Evolutionary conservation across 2,113 vertebrate genomes (phyloP).

Genomic region (Mohoua ochrocephala): DNA sequence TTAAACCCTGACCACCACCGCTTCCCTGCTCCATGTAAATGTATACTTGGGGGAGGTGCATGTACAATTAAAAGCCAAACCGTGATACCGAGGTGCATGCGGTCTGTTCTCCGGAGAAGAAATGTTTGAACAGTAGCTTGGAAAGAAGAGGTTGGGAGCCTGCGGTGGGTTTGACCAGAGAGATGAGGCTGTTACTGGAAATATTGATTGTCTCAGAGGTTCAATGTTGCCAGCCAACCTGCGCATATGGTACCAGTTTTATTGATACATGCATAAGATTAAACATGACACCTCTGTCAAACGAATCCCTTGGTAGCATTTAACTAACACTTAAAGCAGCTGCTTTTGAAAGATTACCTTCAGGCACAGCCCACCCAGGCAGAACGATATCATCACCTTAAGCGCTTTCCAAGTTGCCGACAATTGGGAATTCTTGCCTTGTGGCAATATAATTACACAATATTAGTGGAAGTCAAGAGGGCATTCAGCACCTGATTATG

Average conservation of each 20-base stretch:
- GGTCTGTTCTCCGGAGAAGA: neutral
- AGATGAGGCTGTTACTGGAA: conserved; percentile 68
- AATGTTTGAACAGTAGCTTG: neutral
- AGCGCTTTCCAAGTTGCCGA: conserved; percentile 61
- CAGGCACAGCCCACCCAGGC: conserved; percentile 78
- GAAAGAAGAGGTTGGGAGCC: neutral
- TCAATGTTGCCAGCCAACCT: conserved; percentile 59
- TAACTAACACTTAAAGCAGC: conserved; percentile 77
- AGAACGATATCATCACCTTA: conserved; percentile 78
- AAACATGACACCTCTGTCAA: conserved; percentile 83
- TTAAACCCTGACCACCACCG: neutral
- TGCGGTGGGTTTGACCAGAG: neutral
- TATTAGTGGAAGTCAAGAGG: conserved; percentile 42
- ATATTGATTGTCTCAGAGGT: conserved; percentile 60
- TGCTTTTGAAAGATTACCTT: conserved; percentile 81
- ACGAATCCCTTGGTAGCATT: conserved; percentile 67
- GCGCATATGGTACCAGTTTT: conserved; percentile 68
- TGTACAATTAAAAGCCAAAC: neutral
- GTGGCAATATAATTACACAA: conserved; percentile 38
- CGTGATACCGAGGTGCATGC: neutral
- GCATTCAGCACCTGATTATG: neutral
- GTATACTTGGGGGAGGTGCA: neutral
- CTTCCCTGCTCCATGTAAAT: neutral
- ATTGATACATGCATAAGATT: conserved; percentile 82
- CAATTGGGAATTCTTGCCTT: conserved; percentile 62